Evolutionary conservation across 2,797 vertebrate species (phyloP).

Genomic region (Alfaro cultratus): DNA sequence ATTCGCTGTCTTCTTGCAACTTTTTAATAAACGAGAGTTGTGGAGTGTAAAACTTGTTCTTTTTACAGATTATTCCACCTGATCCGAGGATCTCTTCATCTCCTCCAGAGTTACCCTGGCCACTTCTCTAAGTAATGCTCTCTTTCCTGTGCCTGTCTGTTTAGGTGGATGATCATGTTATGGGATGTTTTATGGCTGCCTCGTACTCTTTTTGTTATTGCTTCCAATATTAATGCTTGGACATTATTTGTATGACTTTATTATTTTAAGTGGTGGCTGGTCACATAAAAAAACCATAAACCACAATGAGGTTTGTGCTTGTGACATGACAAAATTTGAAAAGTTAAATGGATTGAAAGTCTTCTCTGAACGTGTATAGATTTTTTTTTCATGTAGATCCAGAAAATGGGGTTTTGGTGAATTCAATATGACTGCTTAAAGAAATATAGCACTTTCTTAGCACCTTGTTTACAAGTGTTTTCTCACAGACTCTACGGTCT

Average conservation of each 20-base stretch:
- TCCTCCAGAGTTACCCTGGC: background rate
- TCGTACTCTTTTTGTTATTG: background rate
- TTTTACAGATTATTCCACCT: background rate
- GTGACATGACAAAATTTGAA: background rate
- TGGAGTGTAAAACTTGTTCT: background rate
- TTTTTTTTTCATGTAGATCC: background rate
- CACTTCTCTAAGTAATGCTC: background rate
- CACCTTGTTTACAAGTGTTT: conserved; percentile 14
- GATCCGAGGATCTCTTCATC: background rate
- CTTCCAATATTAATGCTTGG: background rate
- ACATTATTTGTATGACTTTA: background rate
- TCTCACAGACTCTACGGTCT: conserved; percentile 32
- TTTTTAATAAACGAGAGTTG: background rate
- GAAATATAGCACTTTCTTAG: conserved; percentile 19
- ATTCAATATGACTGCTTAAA: conserved; percentile 7
- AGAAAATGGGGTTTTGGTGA: conserved; percentile 4
- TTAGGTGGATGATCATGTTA: background rate
- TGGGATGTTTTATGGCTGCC: background rate
- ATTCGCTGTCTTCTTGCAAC: background rate
- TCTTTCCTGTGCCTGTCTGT: background rate
- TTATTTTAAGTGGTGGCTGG: background rate
- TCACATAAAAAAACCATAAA: background rate
- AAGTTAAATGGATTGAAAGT: background rate
- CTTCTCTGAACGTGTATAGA: background rate
- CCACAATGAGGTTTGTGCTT: background rate